A percentile compares a stretch with the other conserved stretches of the same genome.
Evolutionary conservation across 2,113 vertebrate genomes (phyloP).

Genomic region (Crotophaga sulcirostris): DNA sequence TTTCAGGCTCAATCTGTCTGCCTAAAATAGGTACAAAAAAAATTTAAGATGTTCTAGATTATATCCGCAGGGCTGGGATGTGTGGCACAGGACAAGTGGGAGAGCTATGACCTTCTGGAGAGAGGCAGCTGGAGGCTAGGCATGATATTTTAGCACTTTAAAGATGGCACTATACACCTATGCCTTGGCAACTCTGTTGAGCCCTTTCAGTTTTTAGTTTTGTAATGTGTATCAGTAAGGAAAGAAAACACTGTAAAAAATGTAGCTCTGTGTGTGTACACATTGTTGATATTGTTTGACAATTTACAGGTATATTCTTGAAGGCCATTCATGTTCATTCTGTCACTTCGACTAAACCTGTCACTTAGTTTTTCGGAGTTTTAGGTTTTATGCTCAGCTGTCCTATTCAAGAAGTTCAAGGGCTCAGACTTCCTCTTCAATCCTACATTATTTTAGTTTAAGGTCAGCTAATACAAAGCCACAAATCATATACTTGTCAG

Average conservation of each 20-base stretch:
- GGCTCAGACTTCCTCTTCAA: background rate
- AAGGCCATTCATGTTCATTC: background rate
- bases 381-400: background rate
- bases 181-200: background rate
- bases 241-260: background rate
- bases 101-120: background rate
- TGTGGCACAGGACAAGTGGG: background rate
- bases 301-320: background rate
- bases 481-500: background rate
- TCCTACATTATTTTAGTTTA: background rate
- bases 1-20: constrained; percentile 18
- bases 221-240: background rate
- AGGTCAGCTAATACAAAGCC: background rate
- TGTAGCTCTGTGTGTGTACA: background rate
- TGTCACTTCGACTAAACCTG: background rate
- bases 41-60: background rate
- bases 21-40: background rate
- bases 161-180: background rate
- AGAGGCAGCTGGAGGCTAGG: background rate
- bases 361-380: background rate
- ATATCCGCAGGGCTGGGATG: background rate
- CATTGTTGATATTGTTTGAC: background rate
- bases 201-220: background rate
- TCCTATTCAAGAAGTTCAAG: background rate
- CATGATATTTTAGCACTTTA: background rate